Evolutionary conservation across 2,888 invertebrate species (phyloP).

Genomic region (Ochropleura leucogaster): DNA sequence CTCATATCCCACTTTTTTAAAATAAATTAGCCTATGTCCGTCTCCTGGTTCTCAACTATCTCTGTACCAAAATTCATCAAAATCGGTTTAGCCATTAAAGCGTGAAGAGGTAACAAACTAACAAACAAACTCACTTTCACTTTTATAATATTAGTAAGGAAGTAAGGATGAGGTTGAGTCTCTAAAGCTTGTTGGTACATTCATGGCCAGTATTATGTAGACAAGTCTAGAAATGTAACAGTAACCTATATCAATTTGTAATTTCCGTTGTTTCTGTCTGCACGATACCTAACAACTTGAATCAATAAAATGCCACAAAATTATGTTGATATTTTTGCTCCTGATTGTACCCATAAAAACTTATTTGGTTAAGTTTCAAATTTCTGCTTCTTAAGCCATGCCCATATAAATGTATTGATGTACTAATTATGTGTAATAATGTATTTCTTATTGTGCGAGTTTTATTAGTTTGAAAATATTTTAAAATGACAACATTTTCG

Average conservation of each 20-base stretch:
- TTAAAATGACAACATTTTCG: not conserved
- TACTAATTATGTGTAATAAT: too few relatives aligned
- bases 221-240: not conserved
- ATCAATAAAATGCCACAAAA: not conserved
- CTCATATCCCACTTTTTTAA: too few relatives aligned
- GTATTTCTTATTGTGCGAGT: too few relatives aligned
- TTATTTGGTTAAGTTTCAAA: not conserved
- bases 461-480: not conserved
- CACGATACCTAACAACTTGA: not conserved
- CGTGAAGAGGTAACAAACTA: too few relatives aligned
- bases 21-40: too few relatives aligned
- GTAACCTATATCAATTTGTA: not conserved
- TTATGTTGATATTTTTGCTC: not conserved
- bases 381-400: not conserved
- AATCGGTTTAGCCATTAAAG: too few relatives aligned
- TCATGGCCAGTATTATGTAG: not conserved
- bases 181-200: not conserved
- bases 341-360: not conserved
- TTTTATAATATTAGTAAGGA: too few relatives aligned
- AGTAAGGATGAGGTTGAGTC: not conserved
- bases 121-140: too few relatives aligned
- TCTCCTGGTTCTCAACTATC: too few relatives aligned
- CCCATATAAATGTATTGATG: not conserved
- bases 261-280: not conserved
- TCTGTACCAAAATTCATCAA: too few relatives aligned